These are phyloP conservation scores for Apostichopus japonicus DNA, from an alignment of 35 echinoderm and acorn worm genomes.

Conservation along the genomic window DNA sequence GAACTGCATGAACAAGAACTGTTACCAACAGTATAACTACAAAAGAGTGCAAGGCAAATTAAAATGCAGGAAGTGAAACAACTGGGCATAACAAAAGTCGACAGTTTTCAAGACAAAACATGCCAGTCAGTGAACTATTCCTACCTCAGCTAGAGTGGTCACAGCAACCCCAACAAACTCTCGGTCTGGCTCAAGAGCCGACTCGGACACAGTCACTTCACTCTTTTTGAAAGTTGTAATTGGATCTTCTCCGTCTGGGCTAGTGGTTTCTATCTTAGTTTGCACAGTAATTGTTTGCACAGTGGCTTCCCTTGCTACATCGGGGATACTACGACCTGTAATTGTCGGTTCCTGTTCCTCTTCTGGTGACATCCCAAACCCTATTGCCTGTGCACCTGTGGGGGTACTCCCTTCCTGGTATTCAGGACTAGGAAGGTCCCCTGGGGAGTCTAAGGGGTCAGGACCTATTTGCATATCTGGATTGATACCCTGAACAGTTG, in stretches of 20 bases:
- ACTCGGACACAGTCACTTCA: conserved; percentile 91
- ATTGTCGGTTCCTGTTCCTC: conserved; percentile 59
- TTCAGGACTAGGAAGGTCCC: conserved; percentile 70
- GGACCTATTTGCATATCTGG: conserved; percentile 80
- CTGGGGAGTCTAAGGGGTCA: conserved; percentile 69
- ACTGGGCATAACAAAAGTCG: not conserved
- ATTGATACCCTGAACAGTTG: conserved; percentile 89
- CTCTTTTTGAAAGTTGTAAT: conserved; percentile 38
- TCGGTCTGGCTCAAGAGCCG: conserved; percentile 56
- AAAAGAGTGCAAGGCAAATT: not conserved
- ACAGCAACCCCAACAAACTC: conserved; percentile 66
- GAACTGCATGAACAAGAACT: no score
- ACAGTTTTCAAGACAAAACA: not conserved
- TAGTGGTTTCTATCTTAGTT: conserved; percentile 58
- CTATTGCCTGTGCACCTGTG: conserved; percentile 77
- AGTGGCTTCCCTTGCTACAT: conserved; percentile 69
- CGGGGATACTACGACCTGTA: conserved; percentile 36
- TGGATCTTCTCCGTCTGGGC: conserved; percentile 9
- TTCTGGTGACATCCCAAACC: conserved; percentile 63
- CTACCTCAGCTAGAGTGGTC: conserved; percentile 83
- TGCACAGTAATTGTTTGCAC: conserved; percentile 76
- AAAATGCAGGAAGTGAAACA: not conserved
- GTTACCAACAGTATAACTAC: not conserved
- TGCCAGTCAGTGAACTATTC: conserved; percentile 33
- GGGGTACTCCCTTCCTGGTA: conserved; percentile 63